Conservation (phyloP, 2,888 invertebrate species). For the Campoplex nolae region DNA sequence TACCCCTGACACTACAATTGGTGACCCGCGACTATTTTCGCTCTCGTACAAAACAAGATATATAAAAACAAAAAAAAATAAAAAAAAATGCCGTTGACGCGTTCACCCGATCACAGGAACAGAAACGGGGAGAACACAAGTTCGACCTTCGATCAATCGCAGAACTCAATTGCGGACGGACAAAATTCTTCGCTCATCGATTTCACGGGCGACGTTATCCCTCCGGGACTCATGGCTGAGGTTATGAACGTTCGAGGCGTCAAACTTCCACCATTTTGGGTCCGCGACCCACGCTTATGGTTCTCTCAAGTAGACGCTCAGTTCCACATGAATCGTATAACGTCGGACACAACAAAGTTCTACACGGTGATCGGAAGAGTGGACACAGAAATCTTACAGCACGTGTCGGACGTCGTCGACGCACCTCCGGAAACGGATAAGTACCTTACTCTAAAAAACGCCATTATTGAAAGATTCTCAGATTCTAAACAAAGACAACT, state of each 20-base stretch:
- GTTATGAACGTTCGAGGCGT: conserved; percentile 14
- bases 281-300: conserved; percentile 55
- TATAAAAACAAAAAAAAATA: not conserved
- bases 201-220: not conserved
- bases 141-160: not conserved
- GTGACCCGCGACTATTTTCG: not conserved
- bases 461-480: conserved; percentile 36
- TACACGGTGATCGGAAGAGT: too few species aligned
- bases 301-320: conserved; percentile 65
- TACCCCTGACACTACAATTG: not conserved
- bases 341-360: conserved; percentile 43
- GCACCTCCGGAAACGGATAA: conserved; percentile 42
- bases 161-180: not conserved
- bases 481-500: conserved; percentile 43
- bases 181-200: not conserved
- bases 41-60: not conserved
- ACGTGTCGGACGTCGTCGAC: too few species aligned
- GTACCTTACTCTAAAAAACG: conserved; percentile 55
- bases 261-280: conserved; percentile 63
- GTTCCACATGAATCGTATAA: conserved; percentile 50
- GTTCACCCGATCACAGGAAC: not conserved
- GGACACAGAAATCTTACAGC: too few species aligned
- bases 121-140: not conserved
- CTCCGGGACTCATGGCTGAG: not conserved
- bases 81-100: not conserved